Evolutionary conservation across 2,113 vertebrate genomes (phyloP), one percentile per base, ranked within the genome.

Genomic region (Aepyceros melampus): DNA sequence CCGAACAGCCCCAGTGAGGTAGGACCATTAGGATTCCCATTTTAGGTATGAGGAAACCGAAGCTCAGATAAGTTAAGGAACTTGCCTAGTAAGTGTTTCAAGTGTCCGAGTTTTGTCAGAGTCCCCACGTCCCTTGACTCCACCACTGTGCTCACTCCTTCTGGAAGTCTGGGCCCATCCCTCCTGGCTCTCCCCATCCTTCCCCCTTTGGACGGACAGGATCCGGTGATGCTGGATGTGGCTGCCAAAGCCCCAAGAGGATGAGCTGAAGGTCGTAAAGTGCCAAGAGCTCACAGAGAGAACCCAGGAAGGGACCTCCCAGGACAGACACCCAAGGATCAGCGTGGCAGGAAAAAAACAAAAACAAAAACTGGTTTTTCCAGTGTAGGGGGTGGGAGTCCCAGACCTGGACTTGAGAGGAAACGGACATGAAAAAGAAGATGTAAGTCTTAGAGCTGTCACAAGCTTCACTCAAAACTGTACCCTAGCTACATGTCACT

Each of bases 101-200:
- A 82, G 58, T 3, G 49, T 53, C 43, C 13, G 1, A 43, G 15
- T 3, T 88, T 53, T 1, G 17, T 36, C 67, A 55, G 36, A 56
- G 33, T 14, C 7, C 29, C 40, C 1, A 0, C 2, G 2, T 3
- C 14, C 36, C 8, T 47, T 6, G 3, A 27, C 19, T 2, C 19
- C 11, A n/a, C 51, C 11, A 53, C 27, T 36, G 3, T 2, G 31
- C 25, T 29, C 53, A 60, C 15, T 51, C 60, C 51, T 45, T 79
- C 84, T 33, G 23, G 40, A 83, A 53, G 13, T 16, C 83, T 29
- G 27, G 56, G 45, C 10, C 33, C 40, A 15, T 74, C 40, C 43
- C 5, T 4, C 25, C 17, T 1, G 16, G 6, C 23, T 19, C 40
- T n/a, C 47, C 47, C 19, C 16, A 43, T 6, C 3, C 29, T 36